Evolutionary conservation across 2,888 invertebrate genomes (phyloP).

Genomic region (Rhogogaster chlorosoma): DNA sequence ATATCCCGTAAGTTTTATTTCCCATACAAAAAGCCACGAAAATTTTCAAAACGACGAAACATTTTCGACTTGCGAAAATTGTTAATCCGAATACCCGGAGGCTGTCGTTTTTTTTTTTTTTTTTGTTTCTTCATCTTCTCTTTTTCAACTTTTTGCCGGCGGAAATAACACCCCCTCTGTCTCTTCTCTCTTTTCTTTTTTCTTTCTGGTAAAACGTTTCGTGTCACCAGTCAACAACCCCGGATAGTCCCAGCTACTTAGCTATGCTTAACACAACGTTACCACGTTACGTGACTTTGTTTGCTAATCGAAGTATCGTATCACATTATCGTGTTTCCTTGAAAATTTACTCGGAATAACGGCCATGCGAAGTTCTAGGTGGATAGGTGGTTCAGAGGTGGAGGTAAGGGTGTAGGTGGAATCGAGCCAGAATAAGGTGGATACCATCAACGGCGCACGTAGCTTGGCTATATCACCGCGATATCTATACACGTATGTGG

Average conservation of each 20-base stretch:
- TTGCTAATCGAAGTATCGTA: constrained; percentile 49
- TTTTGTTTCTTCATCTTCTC: background rate
- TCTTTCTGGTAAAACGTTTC: constrained; percentile 19
- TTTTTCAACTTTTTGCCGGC: background rate
- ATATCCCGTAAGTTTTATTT: too few species aligned
- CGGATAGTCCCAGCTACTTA: background rate
- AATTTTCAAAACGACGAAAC: too few species aligned
- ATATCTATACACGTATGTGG: background rate
- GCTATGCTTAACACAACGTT: constrained; percentile 48
- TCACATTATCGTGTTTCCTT: constrained; percentile 48
- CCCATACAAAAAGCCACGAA: too few species aligned
- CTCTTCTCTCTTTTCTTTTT: background rate
- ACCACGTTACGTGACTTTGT: constrained; percentile 48
- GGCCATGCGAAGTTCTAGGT: constrained; percentile 1
- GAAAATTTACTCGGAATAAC: constrained; percentile 47
- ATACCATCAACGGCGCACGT: constrained; percentile 45
- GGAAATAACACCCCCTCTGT: background rate
- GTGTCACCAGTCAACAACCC: constrained; percentile 42
- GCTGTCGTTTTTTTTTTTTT: background rate
- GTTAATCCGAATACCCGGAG: background rate
- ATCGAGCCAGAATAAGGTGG: constrained; percentile 24
- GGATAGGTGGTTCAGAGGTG: background rate
- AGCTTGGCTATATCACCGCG: constrained; percentile 33
- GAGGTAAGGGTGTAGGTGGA: background rate
- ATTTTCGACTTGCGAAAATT: background rate